Evolutionary conservation across 1,140 invertebrate genomes (phyloP).

Genomic region (Drosophila kurseongensis): DNA sequence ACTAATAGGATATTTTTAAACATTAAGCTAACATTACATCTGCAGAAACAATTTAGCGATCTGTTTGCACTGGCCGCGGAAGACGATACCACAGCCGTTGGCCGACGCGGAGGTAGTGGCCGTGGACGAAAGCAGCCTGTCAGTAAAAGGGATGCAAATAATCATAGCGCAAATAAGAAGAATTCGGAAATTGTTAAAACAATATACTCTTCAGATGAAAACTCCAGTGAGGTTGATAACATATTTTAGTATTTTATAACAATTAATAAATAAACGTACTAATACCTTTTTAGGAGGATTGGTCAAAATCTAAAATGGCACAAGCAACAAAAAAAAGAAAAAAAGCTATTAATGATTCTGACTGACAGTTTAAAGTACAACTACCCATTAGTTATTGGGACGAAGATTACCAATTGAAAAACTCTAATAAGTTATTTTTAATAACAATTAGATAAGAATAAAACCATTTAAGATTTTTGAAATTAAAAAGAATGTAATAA

Average conservation of each 20-base stretch:
- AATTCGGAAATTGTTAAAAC: conserved; percentile 75
- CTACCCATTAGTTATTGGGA: conserved; percentile 38
- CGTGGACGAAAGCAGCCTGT: conserved; percentile 79
- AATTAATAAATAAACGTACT: neutral
- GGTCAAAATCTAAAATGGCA: conserved; percentile 78
- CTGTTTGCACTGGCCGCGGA: conserved; percentile 96
- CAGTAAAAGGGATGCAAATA: conserved; percentile 80
- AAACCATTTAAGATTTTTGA: conserved; percentile 42
- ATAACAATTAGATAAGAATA: neutral
- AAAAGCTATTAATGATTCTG: conserved; percentile 82
- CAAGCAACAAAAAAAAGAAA: conserved; percentile 80
- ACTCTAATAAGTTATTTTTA: too few species aligned
- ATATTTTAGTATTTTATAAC: neutral
- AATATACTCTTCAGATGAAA: conserved; percentile 81
- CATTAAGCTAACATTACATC: neutral
- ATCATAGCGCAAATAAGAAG: conserved; percentile 76
- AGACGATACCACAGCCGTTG: conserved; percentile 87
- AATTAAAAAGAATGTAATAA: conserved; percentile 41
- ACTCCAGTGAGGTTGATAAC: conserved; percentile 72
- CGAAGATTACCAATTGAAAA: conserved; percentile 40
- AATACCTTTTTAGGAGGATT: conserved; percentile 66
- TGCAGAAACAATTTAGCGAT: conserved; percentile 95
- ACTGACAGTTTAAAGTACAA: conserved; percentile 73
- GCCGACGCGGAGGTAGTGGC: conserved; percentile 76
- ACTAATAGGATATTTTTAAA: neutral